A percentile compares a stretch with the other conserved stretches of the same genome.
Evolutionary conservation across 35 echinoderm and acorn worm genomes (phyloP).

Genomic region (Chiridota heheva): DNA sequence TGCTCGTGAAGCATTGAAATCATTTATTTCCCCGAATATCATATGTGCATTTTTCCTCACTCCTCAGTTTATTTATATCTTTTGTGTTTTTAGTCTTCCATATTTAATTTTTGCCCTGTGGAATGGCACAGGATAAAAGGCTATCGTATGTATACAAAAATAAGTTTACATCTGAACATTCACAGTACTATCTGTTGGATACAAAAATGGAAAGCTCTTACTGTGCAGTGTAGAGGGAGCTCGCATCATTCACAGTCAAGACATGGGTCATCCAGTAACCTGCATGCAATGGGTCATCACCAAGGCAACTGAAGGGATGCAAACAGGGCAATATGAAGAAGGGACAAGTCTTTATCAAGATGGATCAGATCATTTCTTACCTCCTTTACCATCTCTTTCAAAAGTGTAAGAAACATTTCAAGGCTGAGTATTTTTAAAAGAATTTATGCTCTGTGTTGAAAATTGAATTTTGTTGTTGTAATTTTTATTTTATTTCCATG

Average conservation of each 20-base stretch:
- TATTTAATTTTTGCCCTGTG: too few species aligned
- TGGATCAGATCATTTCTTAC: constrained; percentile 66
- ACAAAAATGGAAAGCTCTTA: constrained; percentile 67
- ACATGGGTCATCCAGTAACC: constrained; percentile 39
- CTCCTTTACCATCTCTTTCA: constrained; percentile 75
- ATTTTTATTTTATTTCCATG: too few species aligned
- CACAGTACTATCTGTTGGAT: constrained; percentile 91
- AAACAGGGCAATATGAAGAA: neutral
- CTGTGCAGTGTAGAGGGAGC: constrained; percentile 92
- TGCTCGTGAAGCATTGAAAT: too few species aligned
- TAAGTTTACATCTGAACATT: too few species aligned
- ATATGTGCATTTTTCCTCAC: too few species aligned
- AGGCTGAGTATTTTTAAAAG: neutral
- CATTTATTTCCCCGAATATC: too few species aligned
- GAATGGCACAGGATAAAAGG: too few species aligned
- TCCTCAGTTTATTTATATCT: too few species aligned
- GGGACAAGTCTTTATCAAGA: constrained; percentile 45
- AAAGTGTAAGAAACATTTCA: constrained; percentile 73
- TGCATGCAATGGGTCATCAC: constrained; percentile 73
- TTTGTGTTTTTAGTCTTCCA: too few species aligned
- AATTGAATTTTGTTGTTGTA: too few species aligned
- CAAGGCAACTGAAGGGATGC: neutral
- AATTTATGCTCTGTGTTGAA: neutral
- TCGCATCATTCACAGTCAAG: constrained; percentile 61
- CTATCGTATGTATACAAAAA: too few species aligned